Evolutionary conservation across 2,113 vertebrate species (phyloP).

Genomic region (Peromyscus leucopus): DNA sequence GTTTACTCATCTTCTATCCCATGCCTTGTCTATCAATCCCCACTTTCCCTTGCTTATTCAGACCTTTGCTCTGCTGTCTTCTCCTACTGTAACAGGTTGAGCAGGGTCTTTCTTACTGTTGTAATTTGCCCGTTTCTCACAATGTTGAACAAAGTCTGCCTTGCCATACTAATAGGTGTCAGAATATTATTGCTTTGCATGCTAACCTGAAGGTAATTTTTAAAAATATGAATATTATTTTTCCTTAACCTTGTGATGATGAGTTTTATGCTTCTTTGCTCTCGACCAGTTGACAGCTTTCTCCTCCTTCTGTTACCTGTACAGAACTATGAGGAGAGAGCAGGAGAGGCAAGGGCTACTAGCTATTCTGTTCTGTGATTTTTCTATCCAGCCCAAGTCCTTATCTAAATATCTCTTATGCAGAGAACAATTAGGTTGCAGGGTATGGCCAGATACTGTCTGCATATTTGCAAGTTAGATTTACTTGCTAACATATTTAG

Average conservation of each 20-base stretch:
- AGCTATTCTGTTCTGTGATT: neutral
- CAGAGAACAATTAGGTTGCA: neutral
- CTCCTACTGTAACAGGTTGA: neutral
- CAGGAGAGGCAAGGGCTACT: neutral
- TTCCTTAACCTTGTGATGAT: neutral
- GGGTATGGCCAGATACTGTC: neutral
- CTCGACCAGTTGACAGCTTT: neutral
- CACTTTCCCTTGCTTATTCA: neutral
- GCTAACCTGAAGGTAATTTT: neutral
- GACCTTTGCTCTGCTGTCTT: neutral
- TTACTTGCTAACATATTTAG: neutral
- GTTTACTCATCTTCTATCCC: neutral
- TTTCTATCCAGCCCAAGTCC: neutral
- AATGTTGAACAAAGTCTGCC: neutral
- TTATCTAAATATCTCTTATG: neutral
- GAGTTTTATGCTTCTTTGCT: neutral
- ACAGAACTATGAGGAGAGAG: neutral
- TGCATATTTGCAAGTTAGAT: neutral
- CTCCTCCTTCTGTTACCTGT: neutral
- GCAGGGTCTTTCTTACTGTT: neutral
- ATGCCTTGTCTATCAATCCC: accelerated
- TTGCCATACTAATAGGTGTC: neutral
- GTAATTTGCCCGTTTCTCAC: neutral
- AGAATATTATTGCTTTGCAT: neutral
- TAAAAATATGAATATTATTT: neutral